Base-by-base conservation (phyloP, 2,888 invertebrate species). In the Ptychoptera contaminata region DNA sequence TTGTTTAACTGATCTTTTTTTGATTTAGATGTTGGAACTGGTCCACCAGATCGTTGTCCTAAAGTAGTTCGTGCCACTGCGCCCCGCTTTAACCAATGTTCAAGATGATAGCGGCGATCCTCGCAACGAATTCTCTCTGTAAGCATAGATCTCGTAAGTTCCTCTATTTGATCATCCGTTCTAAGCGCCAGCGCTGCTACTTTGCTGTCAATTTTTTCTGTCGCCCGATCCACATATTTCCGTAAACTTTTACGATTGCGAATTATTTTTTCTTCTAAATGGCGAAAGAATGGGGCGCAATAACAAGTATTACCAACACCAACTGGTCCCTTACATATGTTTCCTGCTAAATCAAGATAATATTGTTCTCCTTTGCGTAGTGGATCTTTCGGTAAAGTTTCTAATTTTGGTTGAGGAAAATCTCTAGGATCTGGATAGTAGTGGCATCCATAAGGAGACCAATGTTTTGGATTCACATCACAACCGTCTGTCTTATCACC, bases 291-390 rank as follows among this genome's bases (percentile, higher is more conserved):
- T 0, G 93, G 93, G 0, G 86, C 88, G 60, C 94, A 94, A 59
- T 88, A 90, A 63, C 91, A 92, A 1, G 86, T 85, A 61, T 90
- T 87, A 0, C 91, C 90, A 2, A 88, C 82, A 1, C 93, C 92
- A n/a, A 92, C 81, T 0, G 93, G 93, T 2, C 93, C 93, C 67
- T 94, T 93, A 54, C 88, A 80, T 49, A 94, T 87, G 59, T 93
- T 92, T 2, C 94, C 94, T 11, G 91, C 92, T 52, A 96, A 72
- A 63, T 94, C 94, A 52, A 93, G 70, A 63, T 83, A 96, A 64
- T 94, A 94, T 63, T 93, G 92, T 65, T 92, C 90, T 48, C 93
- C 94, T 56, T 81, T 79, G 54, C 74, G 75, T 15, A 91, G 67
- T 0, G 90, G 90, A 62, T 90, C 88, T 60, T 82, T 74, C 50